Percentiles rank a stretch among this genome's conserved stretches.
Evolutionary conservation across 2,797 vertebrate genomes (phyloP).

Genomic region (Pelobates cultripes): DNA sequence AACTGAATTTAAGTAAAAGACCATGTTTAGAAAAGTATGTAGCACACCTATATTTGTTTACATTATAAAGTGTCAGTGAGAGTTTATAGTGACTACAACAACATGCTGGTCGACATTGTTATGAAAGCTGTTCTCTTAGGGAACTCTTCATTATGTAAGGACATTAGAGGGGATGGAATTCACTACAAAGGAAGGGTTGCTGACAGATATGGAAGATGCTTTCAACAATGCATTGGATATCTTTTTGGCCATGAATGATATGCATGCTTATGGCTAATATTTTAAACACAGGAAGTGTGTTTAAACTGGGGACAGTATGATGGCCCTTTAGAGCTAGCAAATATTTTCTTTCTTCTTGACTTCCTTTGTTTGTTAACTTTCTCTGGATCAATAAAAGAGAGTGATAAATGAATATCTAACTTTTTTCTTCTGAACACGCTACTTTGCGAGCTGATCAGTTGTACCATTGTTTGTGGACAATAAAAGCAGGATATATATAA

Average conservation of each 20-base stretch:
- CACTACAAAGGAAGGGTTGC: background rate
- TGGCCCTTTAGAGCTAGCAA: background rate
- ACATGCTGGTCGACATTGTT: too few species aligned
- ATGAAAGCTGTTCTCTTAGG: too few species aligned
- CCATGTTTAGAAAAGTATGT: too few species aligned
- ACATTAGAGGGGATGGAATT: background rate
- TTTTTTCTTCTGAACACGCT: too few species aligned
- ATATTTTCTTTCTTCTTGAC: background rate
- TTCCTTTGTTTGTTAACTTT: background rate
- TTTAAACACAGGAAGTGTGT: background rate
- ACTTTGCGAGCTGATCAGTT: too few species aligned
- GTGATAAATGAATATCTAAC: too few species aligned
- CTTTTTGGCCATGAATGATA: background rate
- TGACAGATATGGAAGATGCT: background rate
- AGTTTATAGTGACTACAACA: too few species aligned
- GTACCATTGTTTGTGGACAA: too few species aligned
- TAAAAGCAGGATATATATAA: too few species aligned
- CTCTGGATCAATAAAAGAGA: background rate
- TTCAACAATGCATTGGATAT: background rate
- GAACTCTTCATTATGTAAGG: background rate
- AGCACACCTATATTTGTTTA: too few species aligned
- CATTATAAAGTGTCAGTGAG: too few species aligned
- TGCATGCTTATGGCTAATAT: background rate
- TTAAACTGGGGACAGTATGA: background rate
- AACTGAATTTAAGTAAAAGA: too few species aligned